Evolutionary conservation across 1,140 invertebrate species (phyloP), one percentile per base, ranked within the genome.

Genomic region (Danaus melanippus): DNA sequence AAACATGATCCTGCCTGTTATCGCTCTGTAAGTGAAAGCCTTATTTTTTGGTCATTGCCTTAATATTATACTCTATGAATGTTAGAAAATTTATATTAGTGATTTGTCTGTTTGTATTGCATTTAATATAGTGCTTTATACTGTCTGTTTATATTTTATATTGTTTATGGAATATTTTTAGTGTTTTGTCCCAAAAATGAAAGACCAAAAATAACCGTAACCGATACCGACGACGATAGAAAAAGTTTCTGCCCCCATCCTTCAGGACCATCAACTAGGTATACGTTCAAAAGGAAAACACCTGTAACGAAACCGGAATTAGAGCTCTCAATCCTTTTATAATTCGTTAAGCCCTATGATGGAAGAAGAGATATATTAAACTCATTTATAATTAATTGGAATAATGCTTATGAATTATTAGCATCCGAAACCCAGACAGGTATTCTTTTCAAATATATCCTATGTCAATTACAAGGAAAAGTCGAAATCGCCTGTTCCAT

Each of bases 401-500:
- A 42, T 43, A 56, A 56, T 9, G 53, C 53, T 5, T 56, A 56
- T 32, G 53, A 56, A 32, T 12, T n/a, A n/a, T n/a, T 60, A 7
- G 53, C 58, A 2, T 21, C 48, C 5, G 53, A 54, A 39, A 9
- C 53, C 7, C 59, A 56, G 12, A 61, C 53, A 21, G 15, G 12
- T 7, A 61, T 56, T 2, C 8, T 61, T 0, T 58, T 57, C 9
- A 58, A 54, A 58, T 58, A 50, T 15, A 62, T 54, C 0, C 6
- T 57, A 10, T 49, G 46, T 10, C 55, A 58, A 51, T 12, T 62
- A 32, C 9, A 51, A 9, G 55, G 55, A 0, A 62, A 54, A 12
- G 60, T 55, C 2, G 55, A 62, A 53, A 49, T 41, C 12, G 52
- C 52, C 0, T 56, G 54, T 40, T 59, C 56, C 4, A 63, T 63